These are phyloP conservation scores for Pyxicephalus adspersus DNA, from an alignment of 2,113 vertebrate genomes.

Conservation along the genomic window DNA sequence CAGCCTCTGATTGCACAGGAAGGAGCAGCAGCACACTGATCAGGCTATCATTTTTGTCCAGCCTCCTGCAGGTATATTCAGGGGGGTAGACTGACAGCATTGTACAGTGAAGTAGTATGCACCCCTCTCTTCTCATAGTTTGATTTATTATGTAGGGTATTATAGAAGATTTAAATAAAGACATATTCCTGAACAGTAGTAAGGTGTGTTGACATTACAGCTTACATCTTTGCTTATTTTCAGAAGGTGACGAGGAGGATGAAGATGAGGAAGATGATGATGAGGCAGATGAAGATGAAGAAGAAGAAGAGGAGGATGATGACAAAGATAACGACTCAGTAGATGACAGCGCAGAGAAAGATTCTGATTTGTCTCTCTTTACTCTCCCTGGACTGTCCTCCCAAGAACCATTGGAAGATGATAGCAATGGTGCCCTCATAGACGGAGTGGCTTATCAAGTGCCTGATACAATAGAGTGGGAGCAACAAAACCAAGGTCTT, in stretches of 20 bases:
- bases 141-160: too few relatives aligned
- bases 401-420: constrained; percentile 73
- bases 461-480: constrained; percentile 86
- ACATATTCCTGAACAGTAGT: too few relatives aligned
- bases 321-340: constrained; percentile 79
- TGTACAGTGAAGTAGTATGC: too few relatives aligned
- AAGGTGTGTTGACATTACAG: too few relatives aligned
- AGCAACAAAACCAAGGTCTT: constrained; percentile 91
- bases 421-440: constrained; percentile 65
- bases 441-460: constrained; percentile 77
- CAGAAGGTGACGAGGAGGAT: constrained; percentile 75
- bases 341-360: constrained; percentile 85
- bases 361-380: constrained; percentile 74
- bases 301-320: constrained; percentile 86
- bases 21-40: too few relatives aligned
- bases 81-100: too few relatives aligned
- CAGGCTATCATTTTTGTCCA: too few relatives aligned
- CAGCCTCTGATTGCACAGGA: too few relatives aligned
- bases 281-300: constrained; percentile 80
- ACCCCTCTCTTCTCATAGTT: too few relatives aligned
- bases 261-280: constrained; percentile 85
- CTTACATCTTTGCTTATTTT: too few relatives aligned
- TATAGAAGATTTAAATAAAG: too few relatives aligned
- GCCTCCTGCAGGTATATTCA: too few relatives aligned
- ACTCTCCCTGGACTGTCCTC: constrained; percentile 76